Base-by-base conservation (phyloP, 2,797 vertebrate genomes). In the Pipistrellus nathusii region DNA sequence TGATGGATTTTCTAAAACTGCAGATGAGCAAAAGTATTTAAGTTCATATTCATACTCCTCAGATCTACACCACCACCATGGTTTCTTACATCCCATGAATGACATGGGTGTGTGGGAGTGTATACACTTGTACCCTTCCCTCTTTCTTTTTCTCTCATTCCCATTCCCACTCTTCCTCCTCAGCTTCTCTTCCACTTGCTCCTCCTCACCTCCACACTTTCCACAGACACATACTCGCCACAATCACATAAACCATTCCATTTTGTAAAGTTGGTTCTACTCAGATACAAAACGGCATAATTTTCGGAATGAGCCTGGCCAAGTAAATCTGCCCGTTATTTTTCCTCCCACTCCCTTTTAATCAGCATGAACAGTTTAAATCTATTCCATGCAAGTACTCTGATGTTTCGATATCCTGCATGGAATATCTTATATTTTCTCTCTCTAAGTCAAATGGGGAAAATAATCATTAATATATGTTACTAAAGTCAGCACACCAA, bases 1-100 rank as follows among this genome's bases (percentile, higher is more conserved):
- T 97, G 96, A 93, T 95, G 92, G 55, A 86, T 93, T 93, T 88
- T 46, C 85, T 90, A 96, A 94, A 88, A 73, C 53, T 96, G 90
- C 95, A 96, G 96, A 96, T 96, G 86, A 95, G 96, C 94, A 96
- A 97, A 95, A 96, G 95, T 75, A 95, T 93, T 97, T 96, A 88
- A 76, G 75, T 92, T 87, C 59, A 17, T 69, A 17, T 59, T 85
- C 93, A 69, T 76, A 68, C 30, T 55, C 48, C 57, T 85, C 77
- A 41, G 66, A 30, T 80, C 92, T 91, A 38, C 23, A 5, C 85
- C 88, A 85, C 90, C 27, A 8, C 57, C 92, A 86, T 46, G 44
- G 55, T 57, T 84, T 76, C 75, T 88, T n/a, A 89, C 94, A 90
- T 96, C 46, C 69, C 91, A 92, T 84, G 41, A 59, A 18, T 27